Percentiles rank a stretch among this genome's conserved stretches.
Conservation (phyloP, 2,888 invertebrate genomes). For the Maniola hyperantus region DNA sequence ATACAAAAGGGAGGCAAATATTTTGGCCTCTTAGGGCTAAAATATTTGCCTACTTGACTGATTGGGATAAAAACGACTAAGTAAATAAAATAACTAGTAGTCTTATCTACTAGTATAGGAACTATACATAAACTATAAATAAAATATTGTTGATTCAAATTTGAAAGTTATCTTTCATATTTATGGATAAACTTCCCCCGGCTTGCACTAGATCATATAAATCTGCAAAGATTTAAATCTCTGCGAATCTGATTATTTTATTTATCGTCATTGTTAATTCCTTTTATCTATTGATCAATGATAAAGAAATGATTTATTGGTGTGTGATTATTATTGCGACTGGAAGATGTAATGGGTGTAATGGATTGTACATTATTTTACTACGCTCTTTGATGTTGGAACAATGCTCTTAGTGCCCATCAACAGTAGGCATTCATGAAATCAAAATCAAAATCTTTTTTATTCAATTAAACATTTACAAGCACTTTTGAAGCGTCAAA, state of each 20-base stretch:
- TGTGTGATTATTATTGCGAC: slow-evolving; percentile 12
- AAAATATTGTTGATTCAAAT: neutral
- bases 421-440: neutral
- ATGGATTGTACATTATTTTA: slow-evolving; percentile 20
- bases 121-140: no score
- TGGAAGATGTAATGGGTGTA: slow-evolving; percentile 21
- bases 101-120: no score
- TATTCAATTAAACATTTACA: no score
- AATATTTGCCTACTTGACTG: no score
- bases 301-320: slow-evolving; percentile 14
- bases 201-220: neutral
- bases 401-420: slow-evolving; percentile 16
- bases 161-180: slow-evolving; percentile 1
- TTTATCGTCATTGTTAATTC: slow-evolving; percentile 13
- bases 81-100: no score
- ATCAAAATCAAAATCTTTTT: no score
- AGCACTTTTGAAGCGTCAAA: no score
- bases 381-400: slow-evolving; percentile 17
- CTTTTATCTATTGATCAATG: slow-evolving; percentile 14
- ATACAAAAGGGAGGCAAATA: no score
- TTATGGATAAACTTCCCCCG: neutral
- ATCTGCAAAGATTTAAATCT: no score
- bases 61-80: no score
- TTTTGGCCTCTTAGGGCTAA: no score
- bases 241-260: slow-evolving; percentile 7